Conservation (phyloP, 2,113 vertebrate species). For the Sturnira hondurensis region DNA sequence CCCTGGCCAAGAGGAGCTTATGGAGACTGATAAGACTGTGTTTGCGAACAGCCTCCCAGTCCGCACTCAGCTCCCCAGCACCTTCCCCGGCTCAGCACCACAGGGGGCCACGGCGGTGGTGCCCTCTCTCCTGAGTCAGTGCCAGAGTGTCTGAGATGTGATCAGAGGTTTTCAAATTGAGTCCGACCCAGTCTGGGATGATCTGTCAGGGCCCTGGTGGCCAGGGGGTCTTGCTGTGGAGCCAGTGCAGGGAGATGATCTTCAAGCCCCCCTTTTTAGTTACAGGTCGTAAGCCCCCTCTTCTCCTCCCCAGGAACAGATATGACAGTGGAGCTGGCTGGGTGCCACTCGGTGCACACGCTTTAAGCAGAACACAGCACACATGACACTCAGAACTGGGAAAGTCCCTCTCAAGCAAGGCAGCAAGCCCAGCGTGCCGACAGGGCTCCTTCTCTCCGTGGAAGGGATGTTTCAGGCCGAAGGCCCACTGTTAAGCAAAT, state of each 20-base stretch:
- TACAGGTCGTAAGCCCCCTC: not conserved
- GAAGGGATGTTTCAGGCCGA: not conserved
- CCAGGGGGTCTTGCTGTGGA: not conserved
- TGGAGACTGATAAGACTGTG: constrained; percentile 79
- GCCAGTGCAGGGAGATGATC: not conserved
- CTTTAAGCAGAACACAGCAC: not conserved
- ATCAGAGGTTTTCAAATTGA: not conserved
- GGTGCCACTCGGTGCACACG: not conserved
- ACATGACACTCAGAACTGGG: not conserved
- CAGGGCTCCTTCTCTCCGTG: not conserved
- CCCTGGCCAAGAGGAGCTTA: constrained; percentile 84
- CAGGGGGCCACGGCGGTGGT: not conserved
- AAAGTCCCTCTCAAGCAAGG: not conserved
- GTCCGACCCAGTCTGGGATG: not conserved
- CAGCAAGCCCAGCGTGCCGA: not conserved
- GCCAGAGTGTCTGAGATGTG: too few species aligned
- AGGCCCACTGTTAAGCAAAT: not conserved
- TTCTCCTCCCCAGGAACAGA: too few species aligned
- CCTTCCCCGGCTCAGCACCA: not conserved
- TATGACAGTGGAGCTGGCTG: not conserved
- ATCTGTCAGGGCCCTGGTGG: not conserved
- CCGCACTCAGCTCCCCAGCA: constrained; percentile 73
- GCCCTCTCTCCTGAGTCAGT: not conserved
- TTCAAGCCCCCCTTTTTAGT: not conserved
- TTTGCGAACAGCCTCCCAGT: constrained; percentile 78